Base-by-base conservation (phyloP, 2,113 vertebrate species). In the Siphamia tubifer region DNA sequence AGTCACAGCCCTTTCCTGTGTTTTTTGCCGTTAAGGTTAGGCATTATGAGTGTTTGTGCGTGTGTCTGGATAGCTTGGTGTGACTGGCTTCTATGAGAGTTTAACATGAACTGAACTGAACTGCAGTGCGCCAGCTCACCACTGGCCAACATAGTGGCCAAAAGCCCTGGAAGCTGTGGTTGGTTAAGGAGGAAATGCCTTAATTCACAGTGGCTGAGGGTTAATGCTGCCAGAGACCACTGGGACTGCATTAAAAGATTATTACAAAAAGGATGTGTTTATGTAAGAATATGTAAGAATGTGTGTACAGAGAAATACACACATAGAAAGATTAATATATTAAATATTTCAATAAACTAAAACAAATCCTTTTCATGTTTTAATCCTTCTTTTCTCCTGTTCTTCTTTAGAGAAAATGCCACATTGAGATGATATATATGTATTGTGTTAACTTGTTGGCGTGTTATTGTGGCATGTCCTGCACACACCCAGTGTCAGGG, bases 101-200 rank as follows among this genome's bases (percentile, higher is more conserved):
- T 61, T 44, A 53, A 47, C 47, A 21, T 44, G 48, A 63, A 39
- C 30, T 63, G 16, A 60, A 60, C 40, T 73, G 36, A 57, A 57
- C 52, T 36, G 47, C n/a, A n/a, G n/a, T n/a, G n/a, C n/a, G n/a
- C n/a, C 11, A 34, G 60, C 21, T 53, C 24, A 40, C 49, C 43
- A 24, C 51, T 57, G 45, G 62, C 68, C 38, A 52, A 47, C 35
- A 34, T 34, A 68, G 77, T 17, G 28, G 73, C 51, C 47, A 64
- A 82, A 62, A 78, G 52, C 49, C 39, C 43, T 79, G 80, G 76
- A 89, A 89, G 78, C 74, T 87, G 86, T 69, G 82, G 86, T 87
- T 77, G 77, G 81, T 82, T 82, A 35, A 73, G 19, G 60, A 81
- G 87, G 89, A 90, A 91, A 84, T 90, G 64, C 74, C 68, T 84